Base-by-base conservation (phyloP, 2,113 vertebrate genomes). In the Gopherus evgoodei region DNA sequence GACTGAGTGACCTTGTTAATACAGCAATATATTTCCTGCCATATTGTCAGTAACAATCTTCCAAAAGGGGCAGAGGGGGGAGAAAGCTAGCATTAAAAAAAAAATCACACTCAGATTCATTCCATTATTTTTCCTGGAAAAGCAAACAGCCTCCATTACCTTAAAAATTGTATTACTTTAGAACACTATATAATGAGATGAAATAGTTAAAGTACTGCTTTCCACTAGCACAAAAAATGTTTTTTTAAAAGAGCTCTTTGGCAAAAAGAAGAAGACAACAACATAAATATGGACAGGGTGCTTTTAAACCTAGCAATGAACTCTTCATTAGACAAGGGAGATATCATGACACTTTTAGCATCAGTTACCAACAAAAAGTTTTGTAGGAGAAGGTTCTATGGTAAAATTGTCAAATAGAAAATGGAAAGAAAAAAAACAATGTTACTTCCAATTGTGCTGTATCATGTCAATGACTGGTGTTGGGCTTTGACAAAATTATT, bases 1-100 rank as follows among this genome's bases (percentile, higher is more conserved):
- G 92, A 97, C 94, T 96, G 95, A 95, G 89, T 96, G 97, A 97
- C 98, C 97, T 95, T 97, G 95, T 96, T 98, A 98, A 97, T 95
- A 97, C 10, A 95, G 90, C 97, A 97, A 93, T 98, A 97, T 95
- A 91, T 98, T 98, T 92, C 94, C 96, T 91, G 59, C 95, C 92
- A 87, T 94, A 94, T 96, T 90, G 92, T 93, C 95, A 96, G 96
- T 96, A 96, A 97, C 84, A 38, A 95, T 95, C 89, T 81, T 95
- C 75, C 89, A 94, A 96, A 90, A 89, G 96, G 94, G 84, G 96
- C 92, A 65, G 78, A 42, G 80, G 1, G 5, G 21, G 9, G 53
- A 5, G 96, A 97, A 97, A 93, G 90, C 50, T 5, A 13, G 44
- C 65, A 3, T 5, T 95, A 93, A 96, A 91, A 94, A 94, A 83